Evolutionary conservation across 1,140 invertebrate species (phyloP), one percentile per base, ranked within the genome.

Genomic region (Heliothis virescens): DNA sequence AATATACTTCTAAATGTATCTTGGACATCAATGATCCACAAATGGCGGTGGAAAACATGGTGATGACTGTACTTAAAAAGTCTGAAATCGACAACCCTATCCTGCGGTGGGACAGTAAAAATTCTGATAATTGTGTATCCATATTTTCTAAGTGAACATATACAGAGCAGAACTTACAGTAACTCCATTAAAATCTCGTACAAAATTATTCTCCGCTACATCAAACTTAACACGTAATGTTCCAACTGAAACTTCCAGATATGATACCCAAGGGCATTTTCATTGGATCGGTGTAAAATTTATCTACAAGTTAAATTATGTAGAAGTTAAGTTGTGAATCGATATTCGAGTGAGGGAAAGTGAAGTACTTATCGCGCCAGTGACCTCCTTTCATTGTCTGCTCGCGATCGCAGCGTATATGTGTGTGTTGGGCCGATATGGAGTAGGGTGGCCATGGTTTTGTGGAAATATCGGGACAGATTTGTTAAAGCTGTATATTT

Each of bases 371-470:
- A 62, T 62, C 41, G 53, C 55, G 52, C 71, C 47, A 75, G 72
- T 75, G 72, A 75, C 72, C 72, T 75, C 41, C 57, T 62, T 75
- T 18, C 12, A 62, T 60, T 75, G 72, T 75, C 18, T 59, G 72
- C 21, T 26, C 18, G 48, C 48, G 72, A 75, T 75, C 72, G 52
- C 41, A n/a, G 18, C 18, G 16, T 50, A 53, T 71, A 53, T 15
- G 55, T 62, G 26, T 62, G 18, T 48, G 18, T 21, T 48, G 41
- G 60, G 26, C 18, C 13, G 13, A 59, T 75, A 59, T 75, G 72
- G 21, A 12, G 18, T 62, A 29, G 57, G 16, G 16, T 18, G 13
- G 12, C 72, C 47, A 52, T 48, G 41, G 4, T 16, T 67, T 65
- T 13, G 16, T 47, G 16, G 10, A 10, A 2, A 7, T 2, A 21